Evolutionary conservation across 2,888 invertebrate genomes (phyloP), one percentile per base, ranked within the genome.

Genomic region (Limnephilus marmoratus): DNA sequence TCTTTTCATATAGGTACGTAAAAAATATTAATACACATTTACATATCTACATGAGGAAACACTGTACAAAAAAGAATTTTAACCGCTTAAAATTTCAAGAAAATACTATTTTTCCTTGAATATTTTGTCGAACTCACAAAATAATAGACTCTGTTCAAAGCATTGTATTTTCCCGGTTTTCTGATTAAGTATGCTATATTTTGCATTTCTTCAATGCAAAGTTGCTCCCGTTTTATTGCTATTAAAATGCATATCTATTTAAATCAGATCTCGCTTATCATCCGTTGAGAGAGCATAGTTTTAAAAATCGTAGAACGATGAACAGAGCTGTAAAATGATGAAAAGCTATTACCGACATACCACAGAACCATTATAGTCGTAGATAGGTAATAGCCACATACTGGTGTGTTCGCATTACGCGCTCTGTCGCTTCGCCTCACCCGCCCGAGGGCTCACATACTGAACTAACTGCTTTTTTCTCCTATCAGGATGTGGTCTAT

Each of bases 401-500:
- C 82, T 82, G 82, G 82, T 82, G 34, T 82, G 82, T 82, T 82
- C 29, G 82, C 34, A 31, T 82, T 31, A 34, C 82, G 34, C 82
- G 82, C 68, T 68, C 68, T 24, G 68, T 68, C 68, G 68, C 68
- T 68, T 68, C 68, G n/a, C 68, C 68, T 68, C 86, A 45, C 41
- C 45, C 29, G 86, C 86, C 45, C 86, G 45, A 49, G 86, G 86
- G 86, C 86, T 29, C 86, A 29, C 86, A 45, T 29, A 45, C 86
- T 45, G 29, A 86, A 41, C 37, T 29, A 45, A 86, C 86, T n/a
- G 45, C 86, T 86, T 86, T 85, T 86, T 86, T 86, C 41, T 86
- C n/a, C 86, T 45, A 86, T 86, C 86, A 86, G 86, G 49, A 86
- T 86, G 86, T 45, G 86, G 86, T 86, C 86, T 86, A 86, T 86